Base-by-base conservation (phyloP, 2,888 invertebrate species). In the Drosophila seclusa region DNA sequence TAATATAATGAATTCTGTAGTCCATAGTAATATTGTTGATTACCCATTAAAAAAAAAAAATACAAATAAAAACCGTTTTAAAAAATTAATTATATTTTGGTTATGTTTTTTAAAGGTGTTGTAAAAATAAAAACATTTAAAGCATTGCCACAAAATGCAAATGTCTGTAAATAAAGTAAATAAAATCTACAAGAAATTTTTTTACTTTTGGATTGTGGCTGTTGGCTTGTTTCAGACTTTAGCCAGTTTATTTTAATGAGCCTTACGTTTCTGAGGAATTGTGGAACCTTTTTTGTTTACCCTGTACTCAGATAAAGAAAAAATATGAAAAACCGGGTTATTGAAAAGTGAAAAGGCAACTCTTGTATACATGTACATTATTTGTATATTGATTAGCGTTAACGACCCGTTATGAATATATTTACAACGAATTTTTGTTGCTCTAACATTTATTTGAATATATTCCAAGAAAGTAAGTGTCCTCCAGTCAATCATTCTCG, bases 11-110 rank as follows among this genome's bases (percentile, higher is more conserved):
- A 55, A 64, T 60, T 58, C 52, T 48, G 36, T 83, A 87, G 89
- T 82, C 75, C 34, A 72, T 79, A 75, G 62, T 63, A 70, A 76
- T 68, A 78, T 86, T 86, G 89, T 87, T 87, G 72, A 71, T 68
- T 75, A 66, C 59, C 66, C 50, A 54, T 63, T 31, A 34, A 50
- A 61, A 45, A 45, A 52, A 64, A 29, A 31, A 61, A 73, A 66
- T 42, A 31, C 63, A 78, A 63, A 78, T 76, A 21, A 50, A 69
- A 63, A 38, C 13, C n/a, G 21, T 21, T 45, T 7, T 18, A 21
- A 58, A 53, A 36, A 42, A 32, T 42, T 36, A 52, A 71, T 53
- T 53, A 13, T 13, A 11, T 21, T 53, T 7, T 42, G 32, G 13
- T 52, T 45, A 57, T 58, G 31, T 38, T 42, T 57, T 49, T 36